A percentile compares a stretch with the other conserved stretches of the same genome.
phyloP scores from a whole-genome alignment of 2,113 vertebrate species.

The Peromyscus leucopus region DNA sequence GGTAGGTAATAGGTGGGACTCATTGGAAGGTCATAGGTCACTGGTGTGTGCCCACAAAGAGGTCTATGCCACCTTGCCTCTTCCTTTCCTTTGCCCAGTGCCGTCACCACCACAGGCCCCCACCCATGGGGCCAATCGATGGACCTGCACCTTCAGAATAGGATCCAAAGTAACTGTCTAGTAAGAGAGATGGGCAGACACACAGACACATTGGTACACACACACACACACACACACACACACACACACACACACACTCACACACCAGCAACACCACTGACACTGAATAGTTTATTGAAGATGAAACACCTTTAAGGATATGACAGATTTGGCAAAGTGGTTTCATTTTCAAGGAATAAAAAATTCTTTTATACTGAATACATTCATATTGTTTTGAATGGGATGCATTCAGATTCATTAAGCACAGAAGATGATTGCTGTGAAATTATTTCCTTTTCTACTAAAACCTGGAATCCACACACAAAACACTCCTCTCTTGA shows the following conservation, averaged over 20 bases:
- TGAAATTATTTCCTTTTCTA: conserved; percentile 64
- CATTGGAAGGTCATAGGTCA: background rate
- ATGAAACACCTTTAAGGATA: conserved; percentile 45
- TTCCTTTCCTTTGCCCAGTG: background rate
- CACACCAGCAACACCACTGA: background rate
- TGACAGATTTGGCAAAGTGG: conserved; percentile 50
- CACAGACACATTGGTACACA: too few relatives aligned
- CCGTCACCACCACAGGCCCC: background rate
- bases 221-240: too few relatives aligned
- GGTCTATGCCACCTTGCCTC: background rate
- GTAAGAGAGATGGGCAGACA: background rate
- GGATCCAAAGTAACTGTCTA: background rate
- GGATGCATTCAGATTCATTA: conserved; percentile 52
- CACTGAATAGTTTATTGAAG: conserved; percentile 40
- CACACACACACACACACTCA: background rate
- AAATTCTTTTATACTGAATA: conserved; percentile 34
- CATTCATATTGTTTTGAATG: background rate
- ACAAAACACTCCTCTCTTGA: conserved; percentile 60
- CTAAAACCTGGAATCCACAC: conserved; percentile 54
- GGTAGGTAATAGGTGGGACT: background rate
- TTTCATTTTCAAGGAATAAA: conserved; percentile 60
- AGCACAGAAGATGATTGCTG: conserved; percentile 50
- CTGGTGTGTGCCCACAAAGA: background rate
- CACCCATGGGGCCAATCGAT: background rate
- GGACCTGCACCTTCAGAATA: background rate